Evolutionary conservation across 2,113 vertebrate species (phyloP), one percentile per base, ranked within the genome.

Genomic region (Hystrix cristata): DNA sequence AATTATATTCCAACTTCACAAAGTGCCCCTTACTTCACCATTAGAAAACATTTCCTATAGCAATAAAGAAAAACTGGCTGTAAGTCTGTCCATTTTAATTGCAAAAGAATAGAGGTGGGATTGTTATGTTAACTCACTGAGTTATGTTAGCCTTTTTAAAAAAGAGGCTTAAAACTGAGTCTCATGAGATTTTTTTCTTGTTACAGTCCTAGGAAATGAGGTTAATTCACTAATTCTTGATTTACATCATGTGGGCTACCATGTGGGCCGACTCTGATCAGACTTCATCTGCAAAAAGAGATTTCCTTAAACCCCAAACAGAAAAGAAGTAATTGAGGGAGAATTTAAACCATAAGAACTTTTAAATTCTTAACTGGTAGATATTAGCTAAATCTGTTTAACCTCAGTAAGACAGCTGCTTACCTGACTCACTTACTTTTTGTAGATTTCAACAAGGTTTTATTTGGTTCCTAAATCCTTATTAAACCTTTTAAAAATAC

Each of bases 311-410:
- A 88, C 67, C 31, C 15, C 59, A 72, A 79, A 74, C 21, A 87
- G 64, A 85, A 92, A 94, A 79, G 53, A 92, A 84, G 5, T 57
- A 90, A 65, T 14, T 65, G 55, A 64, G 19, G 43, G n/a, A 94
- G 23, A 87, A 10, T 72, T 92, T 87, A 95, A 96, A n/a, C 60
- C 34, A 76, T 25, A 62, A 78, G 27, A 78, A 51, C 13, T 95
- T 97, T 90, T 76, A 83, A 55, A 38, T 89, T 94, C n/a, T 71
- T 92, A 74, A 88, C 48, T 79, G 53, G 38, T 81, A 18, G 34
- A 69, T 82, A 88, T 86, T 94, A 87, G 84, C 85, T 96, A 67
- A 86, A 86, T 96, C 81, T 87, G 78, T 94, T 82, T 57, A 72
- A 71, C 25, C 89, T 95, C 46, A 82, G 12, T 43, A 92, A 87